A percentile compares a stretch with the other conserved stretches of the same genome.
Evolutionary conservation across 2,113 vertebrate genomes (phyloP).

Genomic region (Ammospiza caudacuta): DNA sequence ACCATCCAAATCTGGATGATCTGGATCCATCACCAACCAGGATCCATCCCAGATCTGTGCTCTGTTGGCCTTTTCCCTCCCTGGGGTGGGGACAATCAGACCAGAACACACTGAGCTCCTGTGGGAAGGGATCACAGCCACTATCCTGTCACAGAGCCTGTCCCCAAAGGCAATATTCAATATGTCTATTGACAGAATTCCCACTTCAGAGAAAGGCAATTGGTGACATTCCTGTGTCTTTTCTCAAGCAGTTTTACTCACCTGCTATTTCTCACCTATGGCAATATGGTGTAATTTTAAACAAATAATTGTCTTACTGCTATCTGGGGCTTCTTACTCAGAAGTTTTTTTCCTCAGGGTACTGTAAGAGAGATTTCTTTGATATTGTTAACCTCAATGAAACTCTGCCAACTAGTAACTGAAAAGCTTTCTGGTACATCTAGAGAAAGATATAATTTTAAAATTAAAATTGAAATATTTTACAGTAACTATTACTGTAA

Average conservation of each 20-base stretch:
- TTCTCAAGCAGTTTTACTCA: not conserved
- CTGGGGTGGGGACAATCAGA: not conserved
- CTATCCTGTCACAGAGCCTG: not conserved
- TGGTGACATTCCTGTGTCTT: not conserved
- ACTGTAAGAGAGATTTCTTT: not conserved
- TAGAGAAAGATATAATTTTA: not conserved
- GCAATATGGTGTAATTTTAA: not conserved
- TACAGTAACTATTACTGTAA: not conserved
- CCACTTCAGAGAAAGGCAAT: not conserved
- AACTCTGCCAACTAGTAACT: not conserved
- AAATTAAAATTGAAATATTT: not conserved
- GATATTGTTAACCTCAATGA: not conserved
- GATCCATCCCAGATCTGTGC: rapidly evolving
- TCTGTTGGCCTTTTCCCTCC: rapidly evolving
- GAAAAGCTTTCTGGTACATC: not conserved
- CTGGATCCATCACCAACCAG: too few relatives aligned
- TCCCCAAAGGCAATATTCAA: not conserved
- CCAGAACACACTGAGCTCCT: not conserved
- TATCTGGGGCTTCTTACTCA: not conserved
- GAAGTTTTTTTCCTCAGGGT: not conserved
- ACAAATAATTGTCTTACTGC: not conserved
- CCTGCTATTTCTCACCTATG: not conserved
- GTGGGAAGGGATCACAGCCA: not conserved
- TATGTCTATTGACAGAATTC: not conserved
- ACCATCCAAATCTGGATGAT: too few relatives aligned